Base-by-base conservation (phyloP, 2,797 vertebrate genomes). In the Sciurus vulgaris region DNA sequence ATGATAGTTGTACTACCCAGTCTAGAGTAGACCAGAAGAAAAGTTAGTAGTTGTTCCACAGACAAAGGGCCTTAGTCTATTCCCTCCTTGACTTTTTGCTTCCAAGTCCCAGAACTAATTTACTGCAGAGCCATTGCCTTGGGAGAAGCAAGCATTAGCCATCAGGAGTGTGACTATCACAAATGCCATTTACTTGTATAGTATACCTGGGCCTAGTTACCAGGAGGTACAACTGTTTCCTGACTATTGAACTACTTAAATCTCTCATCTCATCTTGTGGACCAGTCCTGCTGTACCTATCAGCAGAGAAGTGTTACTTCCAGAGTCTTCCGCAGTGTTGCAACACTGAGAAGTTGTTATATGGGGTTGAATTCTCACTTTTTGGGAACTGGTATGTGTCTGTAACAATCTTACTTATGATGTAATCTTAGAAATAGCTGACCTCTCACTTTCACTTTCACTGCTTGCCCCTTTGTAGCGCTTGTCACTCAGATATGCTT, bases 381-480 rank as follows among this genome's bases (percentile, higher is more conserved):
- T 89, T 11, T 38, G 69, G 54, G 47, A 94, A 89, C 65, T 94
- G 93, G 88, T 97, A 97, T 95, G 76, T 72, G 94, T 95, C 87
- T 96, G 0, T 82, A 89, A 86, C 91, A 97, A 33, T 10, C 20
- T 95, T 86, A 61, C 5, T 83, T 47, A 72, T 95, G 47, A 76
- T 77, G 89, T 33, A 94, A 73, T 92, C 59, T 91, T 78, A 92
- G 20, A 90, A 96, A 82, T 81, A 83, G 35, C 81, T 91, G 4
- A 73, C 20, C 76, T 93, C 11, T 38, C 51, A 81, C 86, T 83
- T 96, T 93, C 95, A 94, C 97, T 96, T 96, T 93, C 95, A 94
- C 97, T 96, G 95, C 97, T 97, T 98, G 96, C 94, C 15, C 54
- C 93, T 98, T 97, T 51, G 86, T 98, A 98, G 97, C 38, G 0